These are phyloP conservation scores for Bombyx huttoni DNA, from an alignment of 2,888 invertebrate species.

Conservation along the genomic window DNA sequence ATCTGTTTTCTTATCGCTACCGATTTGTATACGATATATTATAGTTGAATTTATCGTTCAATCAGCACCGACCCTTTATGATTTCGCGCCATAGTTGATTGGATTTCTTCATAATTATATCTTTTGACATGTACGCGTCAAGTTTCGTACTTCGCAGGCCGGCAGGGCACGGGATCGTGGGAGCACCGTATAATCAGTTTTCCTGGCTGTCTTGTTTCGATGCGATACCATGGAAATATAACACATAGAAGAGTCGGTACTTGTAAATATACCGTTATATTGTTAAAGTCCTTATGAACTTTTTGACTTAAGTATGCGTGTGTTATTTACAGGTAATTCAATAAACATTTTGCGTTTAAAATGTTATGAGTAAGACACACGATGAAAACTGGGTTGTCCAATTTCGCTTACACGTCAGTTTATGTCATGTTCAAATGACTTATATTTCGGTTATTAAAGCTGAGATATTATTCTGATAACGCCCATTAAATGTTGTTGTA, in stretches of 20 bases:
- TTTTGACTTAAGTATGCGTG: too few species aligned
- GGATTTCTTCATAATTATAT: slow-evolving; percentile 72
- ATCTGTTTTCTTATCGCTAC: too few species aligned
- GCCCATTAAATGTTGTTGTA: slow-evolving; percentile 12
- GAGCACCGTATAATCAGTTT: slow-evolving; percentile 69
- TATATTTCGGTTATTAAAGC: slow-evolving; percentile 43
- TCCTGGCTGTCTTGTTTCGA: slow-evolving; percentile 63
- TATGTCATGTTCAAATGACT: slow-evolving; percentile 28
- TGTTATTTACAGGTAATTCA: not conserved
- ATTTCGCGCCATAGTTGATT: slow-evolving; percentile 54
- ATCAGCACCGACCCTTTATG: slow-evolving; percentile 50
- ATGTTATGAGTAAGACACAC: not conserved
- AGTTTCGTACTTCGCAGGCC: slow-evolving; percentile 61
- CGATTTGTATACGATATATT: slow-evolving; percentile 37
- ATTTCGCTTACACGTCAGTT: slow-evolving; percentile 32
- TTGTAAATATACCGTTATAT: too few species aligned
- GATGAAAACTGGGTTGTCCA: slow-evolving; percentile 8
- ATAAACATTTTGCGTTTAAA: not conserved
- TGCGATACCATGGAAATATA: slow-evolving; percentile 39
- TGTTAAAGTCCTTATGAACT: too few species aligned
- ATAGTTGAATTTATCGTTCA: slow-evolving; percentile 65
- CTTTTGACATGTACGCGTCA: slow-evolving; percentile 70
- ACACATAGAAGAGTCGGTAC: slow-evolving; percentile 17
- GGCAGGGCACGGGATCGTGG: slow-evolving; percentile 66
- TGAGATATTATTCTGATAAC: slow-evolving; percentile 19